A percentile compares a stretch with the other conserved stretches of the same genome.
phyloP scores from a whole-genome alignment of 2,113 vertebrate species.

The Oceanodroma tethys region DNA sequence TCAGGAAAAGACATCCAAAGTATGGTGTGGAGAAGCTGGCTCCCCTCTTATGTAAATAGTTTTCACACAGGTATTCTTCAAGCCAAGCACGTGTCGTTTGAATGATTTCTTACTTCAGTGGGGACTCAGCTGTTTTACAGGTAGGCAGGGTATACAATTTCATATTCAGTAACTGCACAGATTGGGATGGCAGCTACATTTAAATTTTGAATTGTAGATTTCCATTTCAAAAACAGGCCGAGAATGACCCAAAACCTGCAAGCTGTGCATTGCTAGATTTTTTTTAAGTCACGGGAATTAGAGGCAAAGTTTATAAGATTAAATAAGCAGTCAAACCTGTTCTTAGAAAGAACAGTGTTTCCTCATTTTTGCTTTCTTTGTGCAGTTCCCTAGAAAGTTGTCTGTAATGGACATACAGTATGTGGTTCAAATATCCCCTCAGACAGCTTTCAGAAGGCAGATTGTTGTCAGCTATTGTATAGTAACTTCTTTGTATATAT shows the following conservation, averaged over 20 bases:
- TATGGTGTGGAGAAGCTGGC: background rate
- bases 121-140: background rate
- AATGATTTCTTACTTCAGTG: background rate
- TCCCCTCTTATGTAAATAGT: background rate
- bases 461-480: background rate
- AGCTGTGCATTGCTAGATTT: background rate
- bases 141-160: background rate
- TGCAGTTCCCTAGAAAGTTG: background rate
- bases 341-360: background rate
- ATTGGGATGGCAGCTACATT: background rate
- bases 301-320: background rate
- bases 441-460: background rate
- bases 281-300: background rate
- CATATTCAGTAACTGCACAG: background rate
- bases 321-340: background rate
- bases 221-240: background rate
- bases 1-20: background rate
- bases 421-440: background rate
- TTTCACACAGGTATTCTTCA: background rate
- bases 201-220: background rate
- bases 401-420: accelerated
- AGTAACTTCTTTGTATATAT: background rate
- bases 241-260: background rate
- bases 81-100: background rate
- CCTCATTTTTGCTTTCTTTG: background rate